A percentile compares a stretch with the other conserved stretches of the same genome.
These are phyloP conservation scores for Apodemus speciosus DNA, from an alignment of 2,113 vertebrate species.

Conservation along the genomic window DNA sequence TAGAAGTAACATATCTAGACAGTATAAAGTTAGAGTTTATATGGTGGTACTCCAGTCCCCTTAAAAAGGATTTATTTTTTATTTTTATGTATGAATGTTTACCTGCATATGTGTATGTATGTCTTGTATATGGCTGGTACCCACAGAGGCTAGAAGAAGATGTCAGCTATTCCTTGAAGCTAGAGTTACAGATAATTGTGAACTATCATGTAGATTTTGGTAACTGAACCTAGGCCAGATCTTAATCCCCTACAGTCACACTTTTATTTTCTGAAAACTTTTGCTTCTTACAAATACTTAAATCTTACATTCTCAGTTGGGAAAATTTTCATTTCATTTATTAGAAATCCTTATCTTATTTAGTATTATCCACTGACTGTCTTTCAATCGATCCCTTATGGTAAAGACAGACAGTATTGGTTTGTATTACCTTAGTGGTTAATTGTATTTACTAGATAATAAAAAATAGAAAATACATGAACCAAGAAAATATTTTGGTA, in stretches of 20 bases:
- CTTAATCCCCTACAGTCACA: background rate
- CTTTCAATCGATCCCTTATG: background rate
- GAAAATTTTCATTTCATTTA: background rate
- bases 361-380: background rate
- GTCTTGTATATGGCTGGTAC: background rate
- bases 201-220: background rate
- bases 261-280: background rate
- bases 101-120: background rate
- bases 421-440: background rate
- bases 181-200: background rate
- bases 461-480: constrained; percentile 27
- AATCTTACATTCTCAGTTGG: background rate
- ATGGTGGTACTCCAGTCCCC: background rate
- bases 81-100: background rate
- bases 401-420: background rate
- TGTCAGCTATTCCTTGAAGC: background rate
- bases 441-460: background rate
- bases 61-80: background rate
- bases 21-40: background rate
- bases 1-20: background rate
- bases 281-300: background rate
- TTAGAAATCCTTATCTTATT: background rate
- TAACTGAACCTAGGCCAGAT: background rate
- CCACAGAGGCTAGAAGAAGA: background rate
- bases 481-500: constrained; percentile 8